Evolutionary conservation across 2,888 invertebrate species (phyloP), one percentile per base, ranked within the genome.

Genomic region (Agapostemon virescens): DNA sequence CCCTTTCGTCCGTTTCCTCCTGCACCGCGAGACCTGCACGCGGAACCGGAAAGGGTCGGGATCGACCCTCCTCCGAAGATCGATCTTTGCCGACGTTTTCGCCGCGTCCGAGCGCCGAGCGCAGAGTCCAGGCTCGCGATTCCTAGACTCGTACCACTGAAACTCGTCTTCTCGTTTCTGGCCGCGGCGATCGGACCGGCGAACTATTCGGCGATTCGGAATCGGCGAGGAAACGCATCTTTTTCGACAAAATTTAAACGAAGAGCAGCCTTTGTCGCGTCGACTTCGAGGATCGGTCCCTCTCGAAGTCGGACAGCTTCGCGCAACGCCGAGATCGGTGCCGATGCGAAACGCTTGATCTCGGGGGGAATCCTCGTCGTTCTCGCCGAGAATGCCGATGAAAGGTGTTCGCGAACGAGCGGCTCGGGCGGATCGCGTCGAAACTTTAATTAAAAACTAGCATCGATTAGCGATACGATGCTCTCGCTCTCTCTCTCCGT

Each of bases 81-180:
- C 45, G 20, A 45, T 45, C 20, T 45, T 7, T 0, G n/a, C 45
- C 45, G 20, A n/a, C 20, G 9, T 45, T 20, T 20, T n/a, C 20
- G 45, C 45, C n/a, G n/a, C n/a, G 40, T 40, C 40, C 2, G 45
- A n/a, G n/a, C n/a, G n/a, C n/a, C n/a, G 7, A n/a, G 55, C 70
- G 49, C 4, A 15, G n/a, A n/a, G 55, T 26, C 15, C 15, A 55
- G 55, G 55, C 70, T 49, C 67, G 61, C 61, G 42, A 61, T 67
- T 61, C 64, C 77, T 70, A 58, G 49, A 20, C 9, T 70, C 67
- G 68, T 77, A 77, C 75, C 67, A 63, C 77, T 75, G 67, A 30
- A 68, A 68, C 55, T 20, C 13, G n/a, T n/a, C n/a, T 26, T n/a
- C n/a, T 3, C 30, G 30, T 13, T 58, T n/a, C 15, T 45, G 9